These are phyloP conservation scores for Ptychoptera contaminata DNA, from an alignment of 2,888 invertebrate genomes.

Conservation along the genomic window DNA sequence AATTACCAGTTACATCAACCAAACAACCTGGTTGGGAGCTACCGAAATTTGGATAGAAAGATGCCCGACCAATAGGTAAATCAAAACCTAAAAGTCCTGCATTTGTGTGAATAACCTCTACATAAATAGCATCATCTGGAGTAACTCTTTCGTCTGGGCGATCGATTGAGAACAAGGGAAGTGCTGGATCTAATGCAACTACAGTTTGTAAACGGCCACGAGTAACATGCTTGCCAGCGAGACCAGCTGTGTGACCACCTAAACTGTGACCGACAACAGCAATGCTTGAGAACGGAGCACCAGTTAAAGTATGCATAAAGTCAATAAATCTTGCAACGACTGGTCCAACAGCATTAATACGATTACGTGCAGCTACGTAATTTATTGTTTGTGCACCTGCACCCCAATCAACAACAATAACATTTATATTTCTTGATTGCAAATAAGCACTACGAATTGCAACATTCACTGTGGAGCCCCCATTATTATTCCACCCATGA, in stretches of 20 bases:
- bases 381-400: slow-evolving; percentile 20
- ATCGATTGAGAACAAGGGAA: slow-evolving; percentile 15
- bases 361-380: slow-evolving; percentile 20
- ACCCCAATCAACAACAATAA: slow-evolving; percentile 26
- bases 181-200: slow-evolving; percentile 24
- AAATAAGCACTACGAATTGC: slow-evolving; percentile 20
- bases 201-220: slow-evolving; percentile 37
- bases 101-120: slow-evolving; percentile 25
- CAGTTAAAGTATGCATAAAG: slow-evolving; percentile 30
- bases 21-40: slow-evolving; percentile 20
- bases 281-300: slow-evolving; percentile 32
- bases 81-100: slow-evolving; percentile 21
- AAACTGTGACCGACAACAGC: slow-evolving; percentile 40
- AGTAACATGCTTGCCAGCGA: slow-evolving; percentile 37
- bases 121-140: slow-evolving; percentile 21
- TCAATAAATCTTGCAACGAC: slow-evolving; percentile 20
- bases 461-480: slow-evolving; percentile 26
- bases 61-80: slow-evolving; percentile 27
- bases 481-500: slow-evolving; percentile 43
- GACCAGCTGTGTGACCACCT: slow-evolving; percentile 40
- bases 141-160: slow-evolving; percentile 16
- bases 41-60: slow-evolving; percentile 37
- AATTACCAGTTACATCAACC: slow-evolving; percentile 6
- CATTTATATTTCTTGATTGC: slow-evolving; percentile 19
- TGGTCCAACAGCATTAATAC: slow-evolving; percentile 17